Conservation (phyloP, 2,113 vertebrate species). For the Zosterops pallidus region DNA sequence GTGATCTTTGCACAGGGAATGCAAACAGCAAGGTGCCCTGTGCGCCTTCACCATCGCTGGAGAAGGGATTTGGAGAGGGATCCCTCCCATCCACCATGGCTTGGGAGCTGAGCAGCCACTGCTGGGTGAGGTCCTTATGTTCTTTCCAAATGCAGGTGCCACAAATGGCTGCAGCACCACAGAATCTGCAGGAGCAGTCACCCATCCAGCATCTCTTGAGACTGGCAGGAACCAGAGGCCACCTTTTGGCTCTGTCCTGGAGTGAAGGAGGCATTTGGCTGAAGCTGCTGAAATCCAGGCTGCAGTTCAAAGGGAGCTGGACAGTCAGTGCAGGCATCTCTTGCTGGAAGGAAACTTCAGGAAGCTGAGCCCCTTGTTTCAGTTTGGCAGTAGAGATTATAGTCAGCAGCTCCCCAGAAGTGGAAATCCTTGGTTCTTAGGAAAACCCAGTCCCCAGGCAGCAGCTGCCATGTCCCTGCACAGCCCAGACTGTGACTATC, state of each 20-base stretch:
- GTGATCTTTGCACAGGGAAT: background rate
- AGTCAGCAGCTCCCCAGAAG: background rate
- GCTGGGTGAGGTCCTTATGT: background rate
- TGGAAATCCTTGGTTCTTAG: background rate
- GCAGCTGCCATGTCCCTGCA: background rate
- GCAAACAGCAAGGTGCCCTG: background rate
- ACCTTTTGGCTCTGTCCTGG: rapidly evolving
- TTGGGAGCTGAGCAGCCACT: background rate
- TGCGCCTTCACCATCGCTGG: rapidly evolving
- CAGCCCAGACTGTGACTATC: background rate
- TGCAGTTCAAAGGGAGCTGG: background rate
- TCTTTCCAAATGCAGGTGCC: background rate
- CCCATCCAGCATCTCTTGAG: background rate
- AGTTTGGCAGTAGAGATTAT: background rate
- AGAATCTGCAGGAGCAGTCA: background rate
- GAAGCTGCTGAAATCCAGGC: background rate
- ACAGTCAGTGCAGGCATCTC: rapidly evolving
- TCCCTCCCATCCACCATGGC: rapidly evolving
- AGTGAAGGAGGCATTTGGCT: background rate
- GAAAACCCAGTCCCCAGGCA: background rate
- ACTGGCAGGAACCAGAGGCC: background rate
- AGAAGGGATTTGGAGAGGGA: background rate
- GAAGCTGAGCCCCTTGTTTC: background rate
- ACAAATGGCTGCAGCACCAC: background rate
- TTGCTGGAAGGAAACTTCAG: background rate